A percentile compares a stretch with the other conserved stretches of the same genome.
phyloP scores from a whole-genome alignment of 2,797 vertebrate genomes.

The Fratercula arctica region DNA sequence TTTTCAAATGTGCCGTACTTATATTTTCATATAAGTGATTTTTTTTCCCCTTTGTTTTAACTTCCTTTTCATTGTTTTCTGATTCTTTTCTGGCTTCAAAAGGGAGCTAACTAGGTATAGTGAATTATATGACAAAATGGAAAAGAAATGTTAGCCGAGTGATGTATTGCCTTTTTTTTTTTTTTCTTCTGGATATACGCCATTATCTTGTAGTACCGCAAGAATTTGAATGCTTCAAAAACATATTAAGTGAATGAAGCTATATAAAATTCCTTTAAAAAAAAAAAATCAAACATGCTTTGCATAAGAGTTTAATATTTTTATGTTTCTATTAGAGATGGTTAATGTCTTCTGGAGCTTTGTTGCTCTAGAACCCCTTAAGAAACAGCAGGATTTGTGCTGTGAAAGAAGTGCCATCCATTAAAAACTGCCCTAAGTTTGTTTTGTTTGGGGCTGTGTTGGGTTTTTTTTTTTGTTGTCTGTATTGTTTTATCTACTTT shows the following conservation, averaged over 20 bases:
- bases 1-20: background rate
- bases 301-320: constrained; percentile 36
- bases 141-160: background rate
- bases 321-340: constrained; percentile 30
- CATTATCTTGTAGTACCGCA: constrained; percentile 7
- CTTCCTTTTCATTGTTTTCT: background rate
- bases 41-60: background rate
- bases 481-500: background rate
- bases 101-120: background rate
- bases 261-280: background rate
- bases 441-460: background rate
- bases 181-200: background rate
- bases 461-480: background rate
- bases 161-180: background rate
- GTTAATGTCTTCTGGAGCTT: constrained; percentile 17
- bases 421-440: background rate
- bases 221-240: constrained; percentile 12
- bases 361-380: constrained; percentile 22
- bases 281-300: background rate
- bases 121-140: background rate
- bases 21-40: background rate
- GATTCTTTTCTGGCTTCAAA: background rate
- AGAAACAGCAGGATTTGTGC: constrained; percentile 11
- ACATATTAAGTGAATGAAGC: constrained; percentile 27
- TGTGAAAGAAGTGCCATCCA: background rate